Evolutionary conservation across 1,140 invertebrate genomes (phyloP).

Genomic region (Camponotus pennsylvanicus): DNA sequence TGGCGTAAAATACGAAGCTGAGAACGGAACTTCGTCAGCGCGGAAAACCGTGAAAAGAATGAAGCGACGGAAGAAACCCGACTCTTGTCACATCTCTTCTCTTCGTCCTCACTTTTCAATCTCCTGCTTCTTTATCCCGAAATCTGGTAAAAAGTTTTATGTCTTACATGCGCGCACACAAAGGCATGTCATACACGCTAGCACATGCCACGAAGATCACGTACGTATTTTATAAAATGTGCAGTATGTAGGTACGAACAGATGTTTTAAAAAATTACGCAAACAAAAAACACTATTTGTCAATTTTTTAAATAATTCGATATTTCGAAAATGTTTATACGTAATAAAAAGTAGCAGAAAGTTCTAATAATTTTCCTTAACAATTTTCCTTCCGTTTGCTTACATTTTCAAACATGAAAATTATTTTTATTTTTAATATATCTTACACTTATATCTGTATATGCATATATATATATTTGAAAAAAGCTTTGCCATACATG

Average conservation of each 20-base stretch:
- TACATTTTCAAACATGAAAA: not conserved
- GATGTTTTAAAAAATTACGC: too few relatives aligned
- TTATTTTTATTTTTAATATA: not conserved
- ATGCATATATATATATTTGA: not conserved
- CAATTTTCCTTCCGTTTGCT: too few relatives aligned
- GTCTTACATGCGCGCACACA: not conserved
- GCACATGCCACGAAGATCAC: not conserved
- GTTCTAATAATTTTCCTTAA: not conserved
- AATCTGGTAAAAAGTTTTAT: slow-evolving; percentile 43
- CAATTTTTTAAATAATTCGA: not conserved
- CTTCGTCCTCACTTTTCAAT: slow-evolving; percentile 31
- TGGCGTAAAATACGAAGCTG: slow-evolving; percentile 35
- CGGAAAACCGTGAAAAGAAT: slow-evolving; percentile 15
- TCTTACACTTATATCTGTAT: not conserved
- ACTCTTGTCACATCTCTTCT: slow-evolving; percentile 15
- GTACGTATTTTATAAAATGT: not conserved
- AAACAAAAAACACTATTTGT: not conserved
- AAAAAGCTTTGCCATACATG: not conserved
- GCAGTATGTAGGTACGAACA: too few relatives aligned
- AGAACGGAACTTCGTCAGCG: slow-evolving; percentile 27
- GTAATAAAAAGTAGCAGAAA: not conserved
- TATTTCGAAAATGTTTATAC: not conserved
- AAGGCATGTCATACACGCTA: not conserved
- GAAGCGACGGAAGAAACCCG: slow-evolving; percentile 13
- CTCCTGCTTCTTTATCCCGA: slow-evolving; percentile 7